These are phyloP conservation scores for Helicoverpa assulta DNA, from an alignment of 2,888 invertebrate species.

Conservation along the genomic window DNA sequence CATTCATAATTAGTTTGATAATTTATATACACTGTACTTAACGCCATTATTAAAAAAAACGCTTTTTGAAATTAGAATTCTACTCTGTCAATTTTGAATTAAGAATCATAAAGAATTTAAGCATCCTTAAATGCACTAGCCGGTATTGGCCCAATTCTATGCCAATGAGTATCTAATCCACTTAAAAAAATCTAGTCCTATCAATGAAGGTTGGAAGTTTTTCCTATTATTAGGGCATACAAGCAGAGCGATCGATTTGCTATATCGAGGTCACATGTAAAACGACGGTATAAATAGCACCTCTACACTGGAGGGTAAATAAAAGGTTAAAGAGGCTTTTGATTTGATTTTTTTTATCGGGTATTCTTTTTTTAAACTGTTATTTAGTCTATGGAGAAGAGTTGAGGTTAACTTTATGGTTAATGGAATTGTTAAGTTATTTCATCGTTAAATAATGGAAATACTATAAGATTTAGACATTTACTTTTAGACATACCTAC, in stretches of 20 bases:
- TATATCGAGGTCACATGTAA: slow-evolving; percentile 50
- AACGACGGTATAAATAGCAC: slow-evolving; percentile 39
- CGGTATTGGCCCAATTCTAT: neutral
- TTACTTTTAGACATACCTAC: too few species aligned
- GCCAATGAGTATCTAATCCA: neutral
- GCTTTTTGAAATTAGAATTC: too few species aligned
- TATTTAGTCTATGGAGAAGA: too few species aligned
- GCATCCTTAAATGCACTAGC: neutral
- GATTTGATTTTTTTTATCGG: neutral
- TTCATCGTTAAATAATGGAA: too few species aligned
- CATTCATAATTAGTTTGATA: too few species aligned
- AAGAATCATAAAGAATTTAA: neutral
- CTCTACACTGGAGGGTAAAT: slow-evolving; percentile 11
- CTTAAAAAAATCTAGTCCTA: slow-evolving; percentile 1
- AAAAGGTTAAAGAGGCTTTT: slow-evolving; percentile 27
- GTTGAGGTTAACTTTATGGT: too few species aligned
- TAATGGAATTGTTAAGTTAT: too few species aligned
- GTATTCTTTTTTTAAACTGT: too few species aligned
- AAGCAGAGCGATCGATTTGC: slow-evolving; percentile 49
- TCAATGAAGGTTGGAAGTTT: slow-evolving; percentile 18
- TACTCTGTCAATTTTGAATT: neutral
- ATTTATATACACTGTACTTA: too few species aligned
- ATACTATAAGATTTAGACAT: too few species aligned
- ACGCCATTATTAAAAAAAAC: too few species aligned
- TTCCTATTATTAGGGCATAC: slow-evolving; percentile 42